phyloP scores from a whole-genome alignment of 2,113 vertebrate species.

The Lepisosteus osseus region DNA sequence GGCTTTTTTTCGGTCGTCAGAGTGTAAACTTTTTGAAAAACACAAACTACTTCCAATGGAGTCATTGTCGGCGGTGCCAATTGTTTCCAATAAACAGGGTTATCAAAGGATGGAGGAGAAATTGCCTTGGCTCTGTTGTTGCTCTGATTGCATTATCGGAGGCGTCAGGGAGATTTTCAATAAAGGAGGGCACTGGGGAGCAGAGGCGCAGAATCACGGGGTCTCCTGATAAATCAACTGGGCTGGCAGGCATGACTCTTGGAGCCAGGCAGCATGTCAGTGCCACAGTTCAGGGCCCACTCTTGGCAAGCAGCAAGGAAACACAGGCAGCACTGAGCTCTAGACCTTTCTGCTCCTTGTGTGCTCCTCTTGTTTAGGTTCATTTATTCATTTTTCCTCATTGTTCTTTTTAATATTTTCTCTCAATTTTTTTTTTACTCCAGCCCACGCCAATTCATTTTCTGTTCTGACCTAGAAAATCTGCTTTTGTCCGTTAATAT shows the following conservation, averaged over 20 bases:
- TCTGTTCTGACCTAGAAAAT: too few species aligned
- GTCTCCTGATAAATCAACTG: conserved; percentile 72
- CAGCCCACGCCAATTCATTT: too few species aligned
- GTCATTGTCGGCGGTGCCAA: conserved; percentile 62
- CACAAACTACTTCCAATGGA: conserved; percentile 67
- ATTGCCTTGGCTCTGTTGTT: conserved; percentile 74
- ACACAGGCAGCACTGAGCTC: conserved; percentile 34
- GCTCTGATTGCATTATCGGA: conserved; percentile 77
- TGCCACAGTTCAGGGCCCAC: conserved; percentile 61
- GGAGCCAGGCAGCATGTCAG: conserved; percentile 58
- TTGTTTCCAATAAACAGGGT: conserved; percentile 65
- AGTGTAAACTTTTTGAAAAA: too few species aligned
- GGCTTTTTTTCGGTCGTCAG: too few species aligned
- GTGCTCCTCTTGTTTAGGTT: conserved; percentile 61
- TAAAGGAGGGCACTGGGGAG: conserved; percentile 67
- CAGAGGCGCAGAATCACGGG: conserved; percentile 59
- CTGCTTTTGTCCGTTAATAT: too few species aligned
- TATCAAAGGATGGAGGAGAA: conserved; percentile 76
- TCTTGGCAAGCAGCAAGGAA: conserved; percentile 56
- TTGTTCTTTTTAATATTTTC: neutral
- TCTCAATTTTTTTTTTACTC: neutral
- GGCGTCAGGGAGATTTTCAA: conserved; percentile 74
- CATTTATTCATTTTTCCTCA: conserved; percentile 53
- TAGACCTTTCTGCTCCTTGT: conserved; percentile 37
- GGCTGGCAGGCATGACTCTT: conserved; percentile 59